Evolutionary conservation across 2,888 invertebrate species (phyloP), one percentile per base, ranked within the genome.

Genomic region (Agapostemon virescens): DNA sequence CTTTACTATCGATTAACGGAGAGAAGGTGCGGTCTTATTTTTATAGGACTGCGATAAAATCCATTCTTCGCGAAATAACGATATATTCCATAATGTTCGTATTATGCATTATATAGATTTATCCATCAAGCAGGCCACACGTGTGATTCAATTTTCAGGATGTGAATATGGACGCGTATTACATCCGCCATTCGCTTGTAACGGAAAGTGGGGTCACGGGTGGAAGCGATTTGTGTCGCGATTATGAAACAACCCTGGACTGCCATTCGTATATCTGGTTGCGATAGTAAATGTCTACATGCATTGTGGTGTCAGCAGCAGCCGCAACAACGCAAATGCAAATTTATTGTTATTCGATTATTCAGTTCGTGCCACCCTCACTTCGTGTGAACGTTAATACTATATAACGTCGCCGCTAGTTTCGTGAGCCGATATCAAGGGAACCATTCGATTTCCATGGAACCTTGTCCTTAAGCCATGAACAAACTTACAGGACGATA

Each of bases 261-360:
- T 81, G 81, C 79, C 82, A 87, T 84, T 87, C 88, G 85, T 83
- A 87, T 85, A 80, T 77, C 87, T 84, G 88, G 84, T 82, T 88
- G 81, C 84, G 86, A 85, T 87, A 84, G 87, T 83, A 86, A 86
- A 86, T 88, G 88, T 89, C 88, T 89, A 88, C 89, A 87, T 87
- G 87, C 87, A 86, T 88, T 90, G 91, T 87, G 90, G 91, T 87
- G 89, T 89, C 86, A 89, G 88, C 90, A 85, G 81, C 83, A 74
- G 82, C 90, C 90, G 84, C 90, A 90, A 90, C 90, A 91, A 90
- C 90, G 89, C 89, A 89, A 91, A 91, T 91, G 90, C 91, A 91
- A 92, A 92, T 92, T 92, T 91, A 92, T 92, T 90, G 90, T 91
- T 90, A 91, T 92, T 91, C 90, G 90, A 92, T 92, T 92, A 92